These are phyloP conservation scores for Tromatobia lineatoria DNA, from an alignment of 2,888 invertebrate species.

Conservation along the genomic window DNA sequence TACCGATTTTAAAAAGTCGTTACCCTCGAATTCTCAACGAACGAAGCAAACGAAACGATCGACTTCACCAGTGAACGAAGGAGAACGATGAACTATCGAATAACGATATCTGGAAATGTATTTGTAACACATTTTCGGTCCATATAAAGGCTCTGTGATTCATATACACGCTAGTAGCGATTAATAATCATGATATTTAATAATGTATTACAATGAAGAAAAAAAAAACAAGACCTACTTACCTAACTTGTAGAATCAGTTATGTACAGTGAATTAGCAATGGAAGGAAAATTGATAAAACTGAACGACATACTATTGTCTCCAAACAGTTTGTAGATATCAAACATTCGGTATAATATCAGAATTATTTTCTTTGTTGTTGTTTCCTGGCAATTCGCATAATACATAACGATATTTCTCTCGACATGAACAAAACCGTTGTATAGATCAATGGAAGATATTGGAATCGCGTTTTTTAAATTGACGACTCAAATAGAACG, in stretches of 20 bases:
- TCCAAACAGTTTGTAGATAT: slow-evolving; percentile 69
- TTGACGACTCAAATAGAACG: slow-evolving; percentile 25
- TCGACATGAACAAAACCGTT: slow-evolving; percentile 37
- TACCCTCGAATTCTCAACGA: slow-evolving; percentile 53
- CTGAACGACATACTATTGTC: slow-evolving; percentile 65
- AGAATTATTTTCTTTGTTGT: slow-evolving; percentile 60
- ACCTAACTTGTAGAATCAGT: slow-evolving; percentile 75
- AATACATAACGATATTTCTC: slow-evolving; percentile 33
- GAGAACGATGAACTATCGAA: slow-evolving; percentile 21
- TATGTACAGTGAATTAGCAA: slow-evolving; percentile 75
- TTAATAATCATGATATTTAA: slow-evolving; percentile 64
- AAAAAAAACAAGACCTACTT: slow-evolving; percentile 52
- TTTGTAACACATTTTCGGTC: slow-evolving; percentile 70
- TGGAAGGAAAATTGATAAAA: slow-evolving; percentile 47
- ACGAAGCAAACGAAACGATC: slow-evolving; percentile 17
- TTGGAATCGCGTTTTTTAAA: slow-evolving; percentile 37
- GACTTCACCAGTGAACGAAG: neutral
- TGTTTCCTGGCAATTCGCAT: slow-evolving; percentile 64
- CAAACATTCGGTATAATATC: slow-evolving; percentile 55
- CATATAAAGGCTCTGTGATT: slow-evolving; percentile 74
- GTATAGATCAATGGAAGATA: slow-evolving; percentile 37
- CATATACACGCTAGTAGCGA: slow-evolving; percentile 68
- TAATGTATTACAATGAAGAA: slow-evolving; percentile 63
- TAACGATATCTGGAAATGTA: slow-evolving; percentile 50
- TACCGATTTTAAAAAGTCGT: slow-evolving; percentile 49